Evolutionary conservation across 1,140 invertebrate species (phyloP), one percentile per base, ranked within the genome.

Genomic region (Caenorhabditis brenneri): DNA sequence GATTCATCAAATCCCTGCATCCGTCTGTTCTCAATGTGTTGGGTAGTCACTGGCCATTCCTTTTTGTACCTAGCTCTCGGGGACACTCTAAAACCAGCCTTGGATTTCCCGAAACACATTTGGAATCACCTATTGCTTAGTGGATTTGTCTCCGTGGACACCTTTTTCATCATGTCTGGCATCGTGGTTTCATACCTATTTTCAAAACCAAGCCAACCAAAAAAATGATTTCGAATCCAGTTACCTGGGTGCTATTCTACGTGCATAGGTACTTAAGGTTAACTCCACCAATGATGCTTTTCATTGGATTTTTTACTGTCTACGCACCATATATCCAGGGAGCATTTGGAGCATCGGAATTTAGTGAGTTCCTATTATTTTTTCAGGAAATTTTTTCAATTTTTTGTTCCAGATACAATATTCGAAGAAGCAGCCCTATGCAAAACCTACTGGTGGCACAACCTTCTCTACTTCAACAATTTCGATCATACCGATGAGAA

Each of bases 11-110:
- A 16, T 86, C 79, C 29, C 74, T 91, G 2, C 22, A 90, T 91
- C 27, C 86, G 91, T 2, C 89, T 91, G 80, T 86, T 91, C 53
- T 90, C 89, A 69, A 87, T 91, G 53, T 80, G 88, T 2, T 91
- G 91, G 91, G 87, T 91, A 1, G 86, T 91, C 1, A 84, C 90
- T 0, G 91, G 90, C 0, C 91, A 91, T 29, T 42, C 80, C 22
- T 29, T 16, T 24, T 15, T 82, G 1, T 82, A 55, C n/a, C 16
- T 65, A 19, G 29, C 12, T 0, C 31, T 39, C 2, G 10, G n/a
- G 0, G 49, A 49, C 2, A 65, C 36, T 9, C n/a, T 82, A 5
- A 29, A 15, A 15, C 33, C 33, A 48, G 48, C 39, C 33, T 60
- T 87, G 29, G 31, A 39, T 24, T 39, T 83, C 48, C 39, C 49